Conservation (phyloP, 2,888 invertebrate genomes). For the Drosophila multiciliata region DNA sequence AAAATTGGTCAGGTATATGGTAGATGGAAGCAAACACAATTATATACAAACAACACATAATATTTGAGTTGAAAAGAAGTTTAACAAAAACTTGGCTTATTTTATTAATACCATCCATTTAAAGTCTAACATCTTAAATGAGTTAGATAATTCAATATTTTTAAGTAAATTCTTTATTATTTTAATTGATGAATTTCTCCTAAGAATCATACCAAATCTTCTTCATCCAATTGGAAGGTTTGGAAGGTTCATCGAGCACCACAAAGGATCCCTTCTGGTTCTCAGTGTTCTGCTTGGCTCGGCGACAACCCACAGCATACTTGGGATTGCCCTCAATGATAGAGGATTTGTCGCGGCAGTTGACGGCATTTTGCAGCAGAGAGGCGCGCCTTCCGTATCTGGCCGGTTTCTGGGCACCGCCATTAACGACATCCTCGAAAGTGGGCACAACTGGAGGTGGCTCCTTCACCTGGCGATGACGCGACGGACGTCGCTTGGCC, state of each 20-base stretch:
- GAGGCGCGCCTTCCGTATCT: conserved; percentile 83
- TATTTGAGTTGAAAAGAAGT: not conserved
- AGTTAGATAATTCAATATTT: not conserved
- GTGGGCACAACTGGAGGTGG: conserved; percentile 46
- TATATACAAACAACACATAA: not conserved
- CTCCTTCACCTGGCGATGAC: conserved; percentile 49
- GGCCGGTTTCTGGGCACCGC: conserved; percentile 66
- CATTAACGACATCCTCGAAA: conserved; percentile 72
- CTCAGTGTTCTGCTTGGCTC: conserved; percentile 65
- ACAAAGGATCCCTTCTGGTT: conserved; percentile 81
- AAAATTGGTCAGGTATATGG: not conserved
- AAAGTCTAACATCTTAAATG: not conserved
- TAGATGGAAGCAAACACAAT: not conserved
- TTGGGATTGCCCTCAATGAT: conserved; percentile 83
- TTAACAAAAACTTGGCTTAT: conserved; percentile 1
- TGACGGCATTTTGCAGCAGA: conserved; percentile 74
- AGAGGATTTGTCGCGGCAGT: conserved; percentile 79
- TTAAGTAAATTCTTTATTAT: conserved; percentile 38
- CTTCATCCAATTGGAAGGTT: conserved; percentile 84
- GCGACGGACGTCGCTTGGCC: conserved; percentile 49
- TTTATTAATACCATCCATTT: conserved; percentile 3
- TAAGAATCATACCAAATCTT: conserved; percentile 84
- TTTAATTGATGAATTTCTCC: conserved; percentile 11
- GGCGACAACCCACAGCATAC: conserved; percentile 72
- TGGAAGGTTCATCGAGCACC: conserved; percentile 83